Percentiles rank a stretch among this genome's conserved stretches.
These are phyloP conservation scores for Cochlearius cochlearius DNA, from an alignment of 2,113 vertebrate genomes.

Conservation along the genomic window DNA sequence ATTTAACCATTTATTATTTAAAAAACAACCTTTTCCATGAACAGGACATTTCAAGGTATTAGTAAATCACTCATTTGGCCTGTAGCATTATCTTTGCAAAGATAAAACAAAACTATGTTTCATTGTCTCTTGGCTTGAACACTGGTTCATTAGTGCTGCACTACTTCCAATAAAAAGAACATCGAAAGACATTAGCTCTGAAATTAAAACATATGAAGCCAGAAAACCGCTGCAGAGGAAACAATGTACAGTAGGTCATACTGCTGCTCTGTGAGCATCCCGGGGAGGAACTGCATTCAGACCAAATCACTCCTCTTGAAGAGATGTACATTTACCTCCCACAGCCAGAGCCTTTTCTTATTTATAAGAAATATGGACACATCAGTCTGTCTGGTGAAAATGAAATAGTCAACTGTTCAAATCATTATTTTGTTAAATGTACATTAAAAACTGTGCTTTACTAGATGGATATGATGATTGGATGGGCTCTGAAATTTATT, in stretches of 20 bases:
- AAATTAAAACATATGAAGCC: slow-evolving; percentile 40
- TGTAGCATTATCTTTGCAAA: background rate
- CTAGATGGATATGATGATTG: background rate
- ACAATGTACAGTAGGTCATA: background rate
- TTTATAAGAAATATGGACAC: slow-evolving; percentile 32
- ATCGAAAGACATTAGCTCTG: slow-evolving; percentile 25
- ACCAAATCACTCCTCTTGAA: background rate
- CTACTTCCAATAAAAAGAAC: slow-evolving; percentile 13
- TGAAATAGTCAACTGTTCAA: slow-evolving; percentile 9
- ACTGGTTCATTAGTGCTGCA: slow-evolving; percentile 4
- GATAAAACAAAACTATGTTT: background rate
- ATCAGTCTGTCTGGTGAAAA: slow-evolving; percentile 37
- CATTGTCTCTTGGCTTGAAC: background rate
- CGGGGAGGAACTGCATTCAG: background rate
- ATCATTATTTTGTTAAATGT: slow-evolving; percentile 45
- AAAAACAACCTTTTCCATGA: background rate
- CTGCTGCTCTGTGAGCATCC: background rate
- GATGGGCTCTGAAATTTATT: slow-evolving; percentile 38
- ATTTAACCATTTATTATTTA: background rate
- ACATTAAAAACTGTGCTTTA: slow-evolving; percentile 35
- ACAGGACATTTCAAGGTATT: background rate
- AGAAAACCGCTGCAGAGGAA: background rate
- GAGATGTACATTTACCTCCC: background rate
- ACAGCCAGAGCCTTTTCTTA: background rate
- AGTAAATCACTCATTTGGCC: background rate